These are phyloP conservation scores for Elgaria multicarinata DNA, from an alignment of 2,113 vertebrate genomes.

Conservation along the genomic window DNA sequence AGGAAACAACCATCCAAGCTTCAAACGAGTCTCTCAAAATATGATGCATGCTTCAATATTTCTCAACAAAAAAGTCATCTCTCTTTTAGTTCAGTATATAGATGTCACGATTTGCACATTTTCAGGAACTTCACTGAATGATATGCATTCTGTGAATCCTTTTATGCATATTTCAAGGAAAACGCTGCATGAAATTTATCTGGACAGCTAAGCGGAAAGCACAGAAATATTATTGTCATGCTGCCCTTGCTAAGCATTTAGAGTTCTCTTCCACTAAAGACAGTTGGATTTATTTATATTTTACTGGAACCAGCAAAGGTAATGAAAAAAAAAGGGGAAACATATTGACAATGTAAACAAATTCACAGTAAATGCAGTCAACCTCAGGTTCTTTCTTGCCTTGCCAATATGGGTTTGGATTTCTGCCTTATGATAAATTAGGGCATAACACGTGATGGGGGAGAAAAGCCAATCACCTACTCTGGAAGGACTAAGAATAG, in stretches of 20 bases:
- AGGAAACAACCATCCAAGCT: not conserved
- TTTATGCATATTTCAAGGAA: conserved; percentile 20
- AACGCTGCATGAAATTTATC: conserved; percentile 19
- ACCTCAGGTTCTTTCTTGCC: conserved; percentile 1
- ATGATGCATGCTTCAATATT: not conserved
- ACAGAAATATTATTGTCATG: not conserved
- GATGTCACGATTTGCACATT: conserved; percentile 33
- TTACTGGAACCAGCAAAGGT: not conserved
- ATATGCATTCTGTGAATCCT: conserved; percentile 10
- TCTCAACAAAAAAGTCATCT: conserved; percentile 1
- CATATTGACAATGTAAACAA: not conserved
- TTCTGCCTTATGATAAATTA: conserved; percentile 10
- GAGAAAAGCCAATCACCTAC: not conserved
- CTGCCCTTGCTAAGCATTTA: conserved; percentile 5
- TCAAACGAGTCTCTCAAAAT: not conserved
- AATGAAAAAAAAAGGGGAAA: not conserved
- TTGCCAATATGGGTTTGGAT: not conserved
- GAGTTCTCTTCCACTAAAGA: conserved; percentile 25
- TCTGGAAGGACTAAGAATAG: not conserved
- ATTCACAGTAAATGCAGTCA: not conserved
- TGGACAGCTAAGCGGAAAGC: not conserved
- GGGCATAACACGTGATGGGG: conserved; percentile 1
- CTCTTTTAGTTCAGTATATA: conserved; percentile 24
- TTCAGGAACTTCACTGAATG: conserved; percentile 37
- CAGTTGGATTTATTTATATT: not conserved